Base-by-base conservation (phyloP, 2,113 vertebrate genomes). In the Mesitornis unicolor region DNA sequence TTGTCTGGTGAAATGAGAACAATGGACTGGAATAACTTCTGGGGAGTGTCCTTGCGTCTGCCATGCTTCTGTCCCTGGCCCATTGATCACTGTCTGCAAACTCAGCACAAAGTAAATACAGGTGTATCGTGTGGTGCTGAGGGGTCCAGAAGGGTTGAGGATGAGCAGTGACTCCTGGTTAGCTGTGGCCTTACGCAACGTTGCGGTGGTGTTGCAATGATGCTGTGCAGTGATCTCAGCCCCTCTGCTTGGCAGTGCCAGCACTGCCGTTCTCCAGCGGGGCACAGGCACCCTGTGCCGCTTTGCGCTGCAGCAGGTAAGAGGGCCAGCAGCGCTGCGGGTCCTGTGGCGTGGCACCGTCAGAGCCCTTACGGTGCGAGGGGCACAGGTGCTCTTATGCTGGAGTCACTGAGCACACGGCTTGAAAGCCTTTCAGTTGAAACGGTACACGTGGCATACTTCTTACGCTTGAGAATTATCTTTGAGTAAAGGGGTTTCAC, bases 1-100 rank as follows among this genome's bases (percentile, higher is more conserved):
- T 88, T 77, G 59, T 38, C 42, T 33, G 56, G 28, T 53, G 61
- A 91, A 89, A 75, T 40, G 45, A 53, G 69, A 81, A 48, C 25
- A 84, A 45, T 28, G 22, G 57, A 48, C 25, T 6, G 48, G 57
- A 61, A 64, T 56, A 61, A 76, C 36, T 83, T 87, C 29, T 31
- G 40, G 18, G 28, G 11, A 43, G 17, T 1, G 0, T 53, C 48
- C n/a, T 79, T 1, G 0, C 1, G 0, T 95, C 35, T 73, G n/a
- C 57, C 7, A 1, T 51, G 48, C 40, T 69, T 70, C 50, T 56
- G 43, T 36, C 51, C 47, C 69, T 78, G 69, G 9, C 9, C 18
- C 26, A 26, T 81, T 36, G 36, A 38, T 33, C 21, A 11, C 48
- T 82, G 56, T n/a, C 35, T 50, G 38, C 43, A 36, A 31, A 53